Percentiles rank a stretch among this genome's conserved stretches.
phyloP scores from a whole-genome alignment of 2,113 vertebrate species.

The Rhinolophus ferrumequinum region DNA sequence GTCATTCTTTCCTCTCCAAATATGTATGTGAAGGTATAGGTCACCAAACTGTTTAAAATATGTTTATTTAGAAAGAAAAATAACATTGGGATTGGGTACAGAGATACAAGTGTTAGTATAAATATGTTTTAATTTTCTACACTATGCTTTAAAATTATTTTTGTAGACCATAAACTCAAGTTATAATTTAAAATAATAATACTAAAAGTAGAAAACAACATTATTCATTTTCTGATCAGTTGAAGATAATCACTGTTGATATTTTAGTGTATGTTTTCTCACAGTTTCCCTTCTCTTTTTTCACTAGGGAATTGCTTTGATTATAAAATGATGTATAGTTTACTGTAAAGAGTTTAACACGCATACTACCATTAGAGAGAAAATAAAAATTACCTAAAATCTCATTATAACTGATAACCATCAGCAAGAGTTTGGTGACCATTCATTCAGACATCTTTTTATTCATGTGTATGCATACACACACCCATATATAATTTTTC shows the following conservation, averaged over 20 bases:
- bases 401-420: neutral
- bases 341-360: neutral
- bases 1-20: neutral
- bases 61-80: neutral
- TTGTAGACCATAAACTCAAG: neutral
- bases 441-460: neutral
- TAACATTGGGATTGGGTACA: neutral
- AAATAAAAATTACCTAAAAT: constrained; percentile 44
- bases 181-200: neutral
- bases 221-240: constrained; percentile 23
- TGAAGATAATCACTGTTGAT: constrained; percentile 27
- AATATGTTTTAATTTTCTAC: neutral
- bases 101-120: neutral
- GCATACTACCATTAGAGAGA: neutral
- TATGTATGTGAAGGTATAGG: neutral
- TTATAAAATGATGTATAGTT: constrained; percentile 20
- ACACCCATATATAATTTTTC: neutral
- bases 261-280: constrained; percentile 26
- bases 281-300: neutral
- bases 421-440: neutral
- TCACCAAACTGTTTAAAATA: neutral
- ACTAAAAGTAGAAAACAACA: neutral
- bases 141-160: neutral
- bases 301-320: neutral
- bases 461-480: neutral